phyloP scores from a whole-genome alignment of 2,888 invertebrate genomes.

The Tiphia femorata region DNA sequence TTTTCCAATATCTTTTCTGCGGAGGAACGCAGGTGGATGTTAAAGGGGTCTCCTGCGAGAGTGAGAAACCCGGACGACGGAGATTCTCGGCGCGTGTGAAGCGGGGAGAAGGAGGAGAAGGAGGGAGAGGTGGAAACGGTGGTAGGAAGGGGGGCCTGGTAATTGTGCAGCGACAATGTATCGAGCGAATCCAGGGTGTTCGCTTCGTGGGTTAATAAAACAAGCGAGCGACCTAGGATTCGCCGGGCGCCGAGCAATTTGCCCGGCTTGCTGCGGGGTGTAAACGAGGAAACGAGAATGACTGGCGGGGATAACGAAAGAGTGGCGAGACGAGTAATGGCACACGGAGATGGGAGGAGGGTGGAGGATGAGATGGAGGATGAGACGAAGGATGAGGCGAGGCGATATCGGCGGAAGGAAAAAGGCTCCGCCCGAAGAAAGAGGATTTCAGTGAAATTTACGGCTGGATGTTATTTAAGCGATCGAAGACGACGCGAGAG shows the following conservation, averaged over 20 bases:
- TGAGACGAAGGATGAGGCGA: not conserved
- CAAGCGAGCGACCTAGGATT: slow-evolving; percentile 11
- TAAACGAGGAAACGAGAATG: slow-evolving; percentile 26
- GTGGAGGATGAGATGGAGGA: slow-evolving; percentile 9
- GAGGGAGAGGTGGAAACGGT: no score
- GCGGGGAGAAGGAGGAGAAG: no score
- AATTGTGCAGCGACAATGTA: slow-evolving; percentile 1
- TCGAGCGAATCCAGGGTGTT: slow-evolving; percentile 18
- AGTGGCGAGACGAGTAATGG: no score
- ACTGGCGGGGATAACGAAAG: slow-evolving; percentile 11
- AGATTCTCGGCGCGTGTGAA: no score
- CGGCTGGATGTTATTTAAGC: slow-evolving; percentile 31
- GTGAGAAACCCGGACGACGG: no score
- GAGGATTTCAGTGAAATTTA: slow-evolving; percentile 33
- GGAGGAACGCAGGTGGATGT: no score
- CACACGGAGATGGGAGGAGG: no score
- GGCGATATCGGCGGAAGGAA: not conserved
- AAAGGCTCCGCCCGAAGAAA: slow-evolving; percentile 7
- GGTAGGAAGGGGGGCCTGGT: no score
- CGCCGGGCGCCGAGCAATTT: slow-evolving; percentile 15
- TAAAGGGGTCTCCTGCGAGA: no score
- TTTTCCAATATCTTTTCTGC: no score
- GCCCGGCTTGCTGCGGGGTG: slow-evolving; percentile 13
- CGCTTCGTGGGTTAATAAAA: slow-evolving; percentile 21
- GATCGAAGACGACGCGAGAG: slow-evolving; percentile 23